Evolutionary conservation across 2,888 invertebrate species (phyloP), one percentile per base, ranked within the genome.

Genomic region (Kryphioiulus occultus): DNA sequence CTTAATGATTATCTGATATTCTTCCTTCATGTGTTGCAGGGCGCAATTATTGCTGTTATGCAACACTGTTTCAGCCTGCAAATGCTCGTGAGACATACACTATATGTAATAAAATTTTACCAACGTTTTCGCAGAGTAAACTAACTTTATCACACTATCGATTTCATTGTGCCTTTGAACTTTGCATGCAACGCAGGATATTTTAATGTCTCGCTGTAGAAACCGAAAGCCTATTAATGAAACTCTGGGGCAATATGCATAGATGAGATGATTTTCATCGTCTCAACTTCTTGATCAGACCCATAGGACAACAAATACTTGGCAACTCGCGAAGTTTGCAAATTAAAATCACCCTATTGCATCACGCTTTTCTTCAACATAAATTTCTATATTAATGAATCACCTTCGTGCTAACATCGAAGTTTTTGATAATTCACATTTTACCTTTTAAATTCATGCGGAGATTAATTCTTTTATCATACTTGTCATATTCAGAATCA

Each of bases 161-260:
- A 68, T 68, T 68, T 68, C 59, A 68, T 68, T 22, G 4, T 68
- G 59, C 59, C 22, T 68, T 22, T 68, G 22, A 68, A 68, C 59
- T 68, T 68, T 68, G 22, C 59, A 68, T 68, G 22, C 22, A 22
- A 26, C 22, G 59, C 22, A 35, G 35, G 2, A 68, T 22, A 68
- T 68, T 68, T 68, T 68, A 22, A 68, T 68, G 59, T 22, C 59
- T 68, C 44, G 44, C 59, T 12, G 22, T 68, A 68, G 59, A 68
- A 68, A 68, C 22, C 22, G 59, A 22, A 68, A 68, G 59, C 22
- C 22, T 68, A 68, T 68, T 68, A 68, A 68, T 68, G 59, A 68
- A 68, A 68, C 59, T 68, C 59, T 68, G 59, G 59, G 22, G 59
- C 59, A 68, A 68, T 68, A 22, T 68, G 59, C 59, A 68, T 68